Evolutionary conservation across 2,888 invertebrate species (phyloP), one percentile per base, ranked within the genome.

Genomic region (Spilarctia lutea): DNA sequence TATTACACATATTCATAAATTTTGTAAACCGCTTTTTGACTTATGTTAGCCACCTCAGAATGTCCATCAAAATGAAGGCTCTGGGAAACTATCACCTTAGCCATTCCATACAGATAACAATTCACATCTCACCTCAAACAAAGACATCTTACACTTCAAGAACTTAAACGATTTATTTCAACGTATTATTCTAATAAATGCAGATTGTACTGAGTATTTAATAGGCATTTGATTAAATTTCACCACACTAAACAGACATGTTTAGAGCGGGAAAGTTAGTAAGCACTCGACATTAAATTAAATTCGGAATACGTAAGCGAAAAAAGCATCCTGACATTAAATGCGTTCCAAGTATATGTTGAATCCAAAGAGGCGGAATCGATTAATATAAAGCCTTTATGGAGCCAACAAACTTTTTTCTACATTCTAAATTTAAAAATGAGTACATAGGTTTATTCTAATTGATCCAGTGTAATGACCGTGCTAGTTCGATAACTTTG

Each of bases 401-500:
- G 94, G 90, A 94, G 83, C 91, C 95, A 96, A 95, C 95, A 94
- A 92, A 94, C 92, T 93, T 90, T 88, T 81, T 63, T 81, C 70
- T 75, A 76, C 75, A 81, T 75, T 76, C 78, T 84, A 83, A 82
- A 83, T 83, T 86, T 84, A 80, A 87, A 85, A 84, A 81, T 16
- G 81, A 78, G 75, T 70, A 74, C 75, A 30, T 39, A 52, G 8
- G 33, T 68, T 20, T 69, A 67, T 81, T 79, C 81, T 89, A 88
- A 77, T 89, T 84, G 77, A 97, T 97, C 98, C 98, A 98, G 88
- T 97, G 94, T 89, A 97, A 96, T 80, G 97, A 96, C 90, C 96
- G 94, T 84, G 97, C 96, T 87, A 98, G 94, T 91, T 97, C 97
- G 87, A 96, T 96, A 77, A 97, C 97, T 94, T 97, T 97, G 91